These are phyloP conservation scores for Imbricaverruca yamaguchii DNA, from an alignment of 2,888 invertebrate species.

Conservation along the genomic window DNA sequence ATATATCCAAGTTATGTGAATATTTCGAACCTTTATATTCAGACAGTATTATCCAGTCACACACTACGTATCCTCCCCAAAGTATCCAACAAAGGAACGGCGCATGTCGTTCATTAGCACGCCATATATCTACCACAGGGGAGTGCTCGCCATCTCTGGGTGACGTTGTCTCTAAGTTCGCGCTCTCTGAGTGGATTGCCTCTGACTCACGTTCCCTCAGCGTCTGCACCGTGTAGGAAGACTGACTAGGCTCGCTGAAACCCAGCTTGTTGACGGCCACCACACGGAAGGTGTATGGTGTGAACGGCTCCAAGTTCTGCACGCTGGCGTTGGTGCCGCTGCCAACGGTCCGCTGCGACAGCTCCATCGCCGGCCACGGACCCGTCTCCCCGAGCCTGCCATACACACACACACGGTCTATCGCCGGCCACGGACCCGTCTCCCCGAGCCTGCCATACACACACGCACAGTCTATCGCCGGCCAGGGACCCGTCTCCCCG, in stretches of 20 bases:
- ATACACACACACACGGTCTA: too few relatives aligned
- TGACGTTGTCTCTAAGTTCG: too few relatives aligned
- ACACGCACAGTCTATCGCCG: too few relatives aligned
- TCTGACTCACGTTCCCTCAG: slow-evolving; percentile 56
- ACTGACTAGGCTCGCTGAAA: slow-evolving; percentile 57
- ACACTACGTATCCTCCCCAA: neutral
- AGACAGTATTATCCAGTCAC: neutral
- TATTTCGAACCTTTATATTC: too few relatives aligned
- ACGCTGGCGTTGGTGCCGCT: slow-evolving; percentile 45
- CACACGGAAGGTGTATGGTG: slow-evolving; percentile 65
- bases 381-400: neutral
- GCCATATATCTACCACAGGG: neutral
- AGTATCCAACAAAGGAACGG: neutral
- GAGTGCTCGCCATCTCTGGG: too few relatives aligned
- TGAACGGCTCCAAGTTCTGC: slow-evolving; percentile 59
- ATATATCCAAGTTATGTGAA: neutral
- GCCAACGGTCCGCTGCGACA: slow-evolving; percentile 22
- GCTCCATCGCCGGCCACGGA: neutral
- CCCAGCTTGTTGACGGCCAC: slow-evolving; percentile 64
- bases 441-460: too few relatives aligned
- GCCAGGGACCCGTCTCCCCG: neutral
- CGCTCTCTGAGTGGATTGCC: too few relatives aligned
- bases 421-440: too few relatives aligned
- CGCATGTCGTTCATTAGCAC: neutral
- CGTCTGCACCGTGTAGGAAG: slow-evolving; percentile 65